Evolutionary conservation across 2,888 invertebrate genomes (phyloP).

Genomic region (Caenorhabditis doughertyi): DNA sequence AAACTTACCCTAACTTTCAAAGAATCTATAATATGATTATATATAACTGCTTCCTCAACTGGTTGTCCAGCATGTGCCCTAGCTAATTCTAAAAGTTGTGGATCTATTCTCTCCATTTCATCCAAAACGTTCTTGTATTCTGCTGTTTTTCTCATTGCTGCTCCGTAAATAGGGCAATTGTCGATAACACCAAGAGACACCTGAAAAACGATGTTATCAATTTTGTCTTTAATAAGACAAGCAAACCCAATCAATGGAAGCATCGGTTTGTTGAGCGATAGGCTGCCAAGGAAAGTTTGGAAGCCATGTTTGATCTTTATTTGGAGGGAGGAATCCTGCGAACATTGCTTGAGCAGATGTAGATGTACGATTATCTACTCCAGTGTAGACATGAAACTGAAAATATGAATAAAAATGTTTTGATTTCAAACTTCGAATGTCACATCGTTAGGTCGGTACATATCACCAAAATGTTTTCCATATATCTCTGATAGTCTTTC

Average conservation of each 20-base stretch:
- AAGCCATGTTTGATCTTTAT: slow-evolving; percentile 82
- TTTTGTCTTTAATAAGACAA: slow-evolving; percentile 3
- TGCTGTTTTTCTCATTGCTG: slow-evolving; percentile 28
- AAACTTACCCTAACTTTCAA: slow-evolving; percentile 68
- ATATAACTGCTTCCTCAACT: slow-evolving; percentile 21
- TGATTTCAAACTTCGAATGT: background rate
- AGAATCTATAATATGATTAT: slow-evolving; percentile 70
- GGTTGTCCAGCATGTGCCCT: slow-evolving; percentile 22
- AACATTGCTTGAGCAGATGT: slow-evolving; percentile 83
- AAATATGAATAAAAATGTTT: background rate
- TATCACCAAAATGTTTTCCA: slow-evolving; percentile 85
- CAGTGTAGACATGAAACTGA: slow-evolving; percentile 87
- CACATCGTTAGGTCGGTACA: slow-evolving; percentile 85
- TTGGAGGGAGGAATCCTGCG: slow-evolving; percentile 84
- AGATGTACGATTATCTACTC: slow-evolving; percentile 92
- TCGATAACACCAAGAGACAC: slow-evolving; percentile 71
- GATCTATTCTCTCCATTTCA: slow-evolving; percentile 19
- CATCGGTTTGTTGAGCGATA: slow-evolving; percentile 88
- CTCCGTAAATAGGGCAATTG: slow-evolving; percentile 63
- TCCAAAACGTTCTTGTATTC: slow-evolving; percentile 36
- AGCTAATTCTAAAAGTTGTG: slow-evolving; percentile 34
- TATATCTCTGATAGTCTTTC: slow-evolving; percentile 88
- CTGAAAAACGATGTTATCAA: slow-evolving; percentile 52
- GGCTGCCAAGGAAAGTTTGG: slow-evolving; percentile 89
- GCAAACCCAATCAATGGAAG: slow-evolving; percentile 71